Conservation (phyloP, 2,113 vertebrate genomes). For the Motacilla tschutschensis region DNA sequence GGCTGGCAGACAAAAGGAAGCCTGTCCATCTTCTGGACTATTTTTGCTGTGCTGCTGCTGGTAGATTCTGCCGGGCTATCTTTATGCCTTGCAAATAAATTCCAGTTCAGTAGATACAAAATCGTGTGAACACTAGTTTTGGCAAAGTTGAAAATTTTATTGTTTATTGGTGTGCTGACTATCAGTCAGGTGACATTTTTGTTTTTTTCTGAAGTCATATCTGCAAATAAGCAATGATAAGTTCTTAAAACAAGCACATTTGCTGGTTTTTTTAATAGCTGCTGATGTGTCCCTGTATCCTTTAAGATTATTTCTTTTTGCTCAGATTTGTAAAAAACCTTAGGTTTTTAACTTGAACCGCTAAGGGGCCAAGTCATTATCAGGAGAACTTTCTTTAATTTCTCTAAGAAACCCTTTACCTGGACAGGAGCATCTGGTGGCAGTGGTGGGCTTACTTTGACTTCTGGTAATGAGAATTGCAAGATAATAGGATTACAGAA, state of each 20-base stretch:
- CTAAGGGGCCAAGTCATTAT: background rate
- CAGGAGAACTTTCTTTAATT: background rate
- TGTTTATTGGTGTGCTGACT: rapidly evolving
- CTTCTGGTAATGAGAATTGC: background rate
- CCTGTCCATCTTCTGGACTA: background rate
- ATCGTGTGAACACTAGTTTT: background rate
- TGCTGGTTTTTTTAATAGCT: background rate
- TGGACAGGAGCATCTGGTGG: background rate
- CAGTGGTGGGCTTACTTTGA: background rate
- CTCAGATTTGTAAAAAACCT: background rate
- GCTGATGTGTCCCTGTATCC: background rate
- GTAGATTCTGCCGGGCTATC: background rate
- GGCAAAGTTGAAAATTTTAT: background rate
- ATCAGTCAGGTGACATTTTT: background rate
- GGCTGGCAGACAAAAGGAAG: background rate
- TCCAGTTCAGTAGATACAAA: background rate
- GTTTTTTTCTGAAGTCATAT: background rate
- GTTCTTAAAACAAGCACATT: background rate
- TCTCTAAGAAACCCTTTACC: background rate
- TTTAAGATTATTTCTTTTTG: background rate
- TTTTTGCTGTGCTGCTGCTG: background rate
- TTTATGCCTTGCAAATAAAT: background rate
- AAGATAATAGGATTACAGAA: background rate
- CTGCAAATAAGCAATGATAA: background rate
- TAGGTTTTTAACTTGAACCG: background rate